Conservation (phyloP, 1,140 invertebrate genomes). For the Hylaeus volcanicus region DNA sequence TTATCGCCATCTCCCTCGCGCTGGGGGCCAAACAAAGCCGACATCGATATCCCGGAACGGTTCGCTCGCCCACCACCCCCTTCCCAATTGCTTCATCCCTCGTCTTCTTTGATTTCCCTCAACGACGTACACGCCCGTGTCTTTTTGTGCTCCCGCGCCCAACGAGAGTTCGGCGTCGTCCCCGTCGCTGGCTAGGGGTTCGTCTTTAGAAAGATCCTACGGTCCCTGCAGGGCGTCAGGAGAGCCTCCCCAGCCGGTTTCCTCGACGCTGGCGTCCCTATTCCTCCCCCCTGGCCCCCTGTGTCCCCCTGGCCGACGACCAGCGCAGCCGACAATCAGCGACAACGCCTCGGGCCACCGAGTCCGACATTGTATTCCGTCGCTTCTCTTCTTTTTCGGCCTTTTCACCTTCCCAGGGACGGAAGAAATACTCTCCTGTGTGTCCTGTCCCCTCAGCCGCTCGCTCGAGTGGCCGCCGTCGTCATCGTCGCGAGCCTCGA, state of each 20-base stretch:
- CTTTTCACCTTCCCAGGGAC: slow-evolving; percentile 4
- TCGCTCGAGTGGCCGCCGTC: slow-evolving; percentile 36
- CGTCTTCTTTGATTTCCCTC: slow-evolving; percentile 16
- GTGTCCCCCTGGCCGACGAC: not conserved
- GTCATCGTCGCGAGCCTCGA: not conserved
- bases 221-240: slow-evolving; percentile 6
- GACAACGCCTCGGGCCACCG: slow-evolving; percentile 42
- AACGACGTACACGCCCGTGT: not conserved
- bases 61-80: not conserved
- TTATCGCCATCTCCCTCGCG: not conserved
- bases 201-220: slow-evolving; percentile 22
- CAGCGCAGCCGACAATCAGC: slow-evolving; percentile 51
- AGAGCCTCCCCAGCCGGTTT: slow-evolving; percentile 21
- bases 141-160: not conserved
- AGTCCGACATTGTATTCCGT: slow-evolving; percentile 43
- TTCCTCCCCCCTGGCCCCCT: not conserved
- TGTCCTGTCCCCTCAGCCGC: not conserved
- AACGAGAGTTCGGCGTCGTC: not conserved
- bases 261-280: slow-evolving; percentile 3
- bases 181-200: not conserved
- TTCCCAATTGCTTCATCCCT: not conserved
- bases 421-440: not conserved
- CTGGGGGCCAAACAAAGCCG: slow-evolving; percentile 1
- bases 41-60: slow-evolving; percentile 2
- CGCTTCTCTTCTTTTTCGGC: slow-evolving; percentile 8